Evolutionary conservation across 2,888 invertebrate genomes (phyloP), one percentile per base, ranked within the genome.

Genomic region (Molorchus minor): DNA sequence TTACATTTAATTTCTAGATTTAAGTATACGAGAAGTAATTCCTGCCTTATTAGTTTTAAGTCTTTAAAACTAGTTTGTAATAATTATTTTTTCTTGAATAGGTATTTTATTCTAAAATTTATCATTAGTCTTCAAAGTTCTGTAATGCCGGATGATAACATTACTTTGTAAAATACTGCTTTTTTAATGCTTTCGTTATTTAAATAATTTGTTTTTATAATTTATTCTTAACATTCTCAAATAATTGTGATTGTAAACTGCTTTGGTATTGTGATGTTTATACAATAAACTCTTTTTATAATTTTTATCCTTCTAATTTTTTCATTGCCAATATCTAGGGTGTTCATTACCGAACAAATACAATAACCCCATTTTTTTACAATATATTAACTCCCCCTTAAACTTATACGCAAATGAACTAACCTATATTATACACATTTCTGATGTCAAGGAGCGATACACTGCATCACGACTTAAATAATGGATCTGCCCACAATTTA

Each of bases 191-290:
- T 65, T 63, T 45, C n/a, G 46, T 25, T 43, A 38, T 60, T 44
- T 58, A 44, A 54, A 25, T 52, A 49, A 44, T 51, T n/a, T 53
- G 25, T 65, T 61, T 57, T 59, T 66, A 59, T 74, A 71, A 72
- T 74, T 74, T 75, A 75, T 73, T 74, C 73, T 71, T 71, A 69
- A 72, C 71, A 62, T 68, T 74, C 68, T 72, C 70, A 70, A 72
- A 73, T 77, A 76, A 75, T 76, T 78, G 78, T 78, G 78, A 78
- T 78, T 72, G 69, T 74, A 72, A 73, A 75, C 69, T 75, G 77
- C 77, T 76, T 76, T 76, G 76, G 75, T 78, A 75, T 75, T 79
- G 79, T 79, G 79, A 79, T 79, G 69, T 72, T 72, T 72, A 69
- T 69, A 66, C 64, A 68, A 71, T 71, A 71, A 68, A 68, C 56